Base-by-base conservation (phyloP, 2,888 invertebrate genomes). In the Cantharis flavilabris region DNA sequence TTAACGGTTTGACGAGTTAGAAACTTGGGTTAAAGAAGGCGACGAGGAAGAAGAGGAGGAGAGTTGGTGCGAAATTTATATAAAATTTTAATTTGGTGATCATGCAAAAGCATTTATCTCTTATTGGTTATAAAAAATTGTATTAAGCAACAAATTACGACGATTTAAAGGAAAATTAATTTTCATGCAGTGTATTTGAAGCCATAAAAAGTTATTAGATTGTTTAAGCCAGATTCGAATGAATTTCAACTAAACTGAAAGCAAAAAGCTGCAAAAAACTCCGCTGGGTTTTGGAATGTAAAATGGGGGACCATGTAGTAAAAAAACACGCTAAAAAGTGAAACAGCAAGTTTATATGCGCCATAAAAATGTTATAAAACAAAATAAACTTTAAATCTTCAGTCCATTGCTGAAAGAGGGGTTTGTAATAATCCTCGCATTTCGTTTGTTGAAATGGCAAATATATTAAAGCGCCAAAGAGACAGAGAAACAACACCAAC, bases 381-480 rank as follows among this genome's bases (percentile, higher is more conserved):
- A 79, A 79, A 79, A 78, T 78, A 78, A 78, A 78, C 69, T 76
- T 79, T 79, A 79, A 79, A 79, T 79, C 76, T 76, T 72, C 76
- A 75, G 79, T 76, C 75, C 72, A 76, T 79, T 75, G 79, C 70
- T 65, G 76, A 76, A 79, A 76, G 76, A 74, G 74, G 76, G 72
- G 69, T 71, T 70, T 62, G 76, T 76, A 79, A 79, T 79, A 76
- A 76, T 76, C 76, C 70, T 26, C 28, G 73, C 65, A 65, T 73
- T 77, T 77, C 70, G 63, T 67, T 72, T 65, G 26, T 13, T 70
- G 73, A 49, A 78, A 76, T 70, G 73, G 69, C 30, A 65, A 78
- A 78, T 78, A 72, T 69, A 28, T 72, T 20, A 75, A 70, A 70
- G 63, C 69, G 62, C 26, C 18, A 9, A 63, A 67, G 4, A 3